Percentiles rank a stretch among this genome's conserved stretches.
Evolutionary conservation across 2,113 vertebrate genomes (phyloP).

Genomic region (Ctenomys sociabilis): DNA sequence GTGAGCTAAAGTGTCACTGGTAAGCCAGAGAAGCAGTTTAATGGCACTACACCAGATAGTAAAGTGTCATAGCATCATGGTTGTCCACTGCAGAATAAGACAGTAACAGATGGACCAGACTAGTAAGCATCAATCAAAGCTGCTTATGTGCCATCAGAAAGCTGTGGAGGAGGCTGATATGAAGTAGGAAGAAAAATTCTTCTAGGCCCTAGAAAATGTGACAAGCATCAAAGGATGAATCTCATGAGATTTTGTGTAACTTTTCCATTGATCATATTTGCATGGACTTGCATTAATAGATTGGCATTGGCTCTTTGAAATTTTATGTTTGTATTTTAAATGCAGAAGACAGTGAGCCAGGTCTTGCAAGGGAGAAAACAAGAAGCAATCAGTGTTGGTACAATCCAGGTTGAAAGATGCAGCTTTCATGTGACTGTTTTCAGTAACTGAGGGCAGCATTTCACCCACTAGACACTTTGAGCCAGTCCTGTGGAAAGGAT

Average conservation of each 20-base stretch:
- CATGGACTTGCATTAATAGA: background rate
- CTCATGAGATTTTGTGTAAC: background rate
- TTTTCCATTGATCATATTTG: background rate
- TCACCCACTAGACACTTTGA: background rate
- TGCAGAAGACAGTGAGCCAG: background rate
- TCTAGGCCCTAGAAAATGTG: background rate
- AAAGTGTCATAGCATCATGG: background rate
- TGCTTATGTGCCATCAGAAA: background rate
- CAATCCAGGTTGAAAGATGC: background rate
- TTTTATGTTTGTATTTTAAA: background rate
- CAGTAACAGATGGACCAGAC: conserved; percentile 31
- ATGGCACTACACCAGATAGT: conserved; percentile 53
- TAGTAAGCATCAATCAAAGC: background rate
- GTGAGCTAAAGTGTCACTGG: conserved; percentile 12
- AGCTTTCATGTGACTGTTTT: background rate
- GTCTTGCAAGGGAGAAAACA: background rate
- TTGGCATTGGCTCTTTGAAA: background rate
- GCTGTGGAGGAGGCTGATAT: background rate
- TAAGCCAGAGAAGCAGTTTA: conserved; percentile 24
- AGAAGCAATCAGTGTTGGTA: background rate
- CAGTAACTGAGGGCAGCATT: background rate
- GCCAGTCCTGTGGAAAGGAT: background rate
- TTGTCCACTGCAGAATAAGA: conserved; percentile 51
- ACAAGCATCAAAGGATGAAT: background rate
- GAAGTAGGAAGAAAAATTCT: background rate